Conservation (phyloP, 2,888 invertebrate genomes). For the Octonoba sinensis region DNA sequence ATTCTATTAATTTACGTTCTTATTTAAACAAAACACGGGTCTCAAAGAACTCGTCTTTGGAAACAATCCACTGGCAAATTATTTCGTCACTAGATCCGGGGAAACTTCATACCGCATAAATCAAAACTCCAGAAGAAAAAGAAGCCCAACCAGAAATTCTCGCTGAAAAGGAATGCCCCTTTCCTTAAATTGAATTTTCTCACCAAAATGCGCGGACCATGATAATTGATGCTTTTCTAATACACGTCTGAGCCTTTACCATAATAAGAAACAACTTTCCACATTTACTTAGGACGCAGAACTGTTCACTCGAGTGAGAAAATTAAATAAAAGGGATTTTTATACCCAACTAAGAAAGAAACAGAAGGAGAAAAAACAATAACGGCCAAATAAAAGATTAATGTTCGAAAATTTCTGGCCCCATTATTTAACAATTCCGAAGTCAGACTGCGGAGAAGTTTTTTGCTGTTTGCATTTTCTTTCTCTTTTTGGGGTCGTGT, state of each 20-base stretch:
- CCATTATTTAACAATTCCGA: constrained; percentile 61
- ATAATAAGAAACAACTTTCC: constrained; percentile 1
- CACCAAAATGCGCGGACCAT: constrained; percentile 33
- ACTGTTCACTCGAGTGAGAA: constrained; percentile 41
- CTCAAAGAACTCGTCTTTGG: too few relatives aligned
- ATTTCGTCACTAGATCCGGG: constrained; percentile 8
- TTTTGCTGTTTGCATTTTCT: constrained; percentile 16
- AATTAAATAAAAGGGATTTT: constrained; percentile 62
- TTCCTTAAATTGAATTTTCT: constrained; percentile 55
- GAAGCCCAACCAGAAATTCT: constrained; percentile 12
- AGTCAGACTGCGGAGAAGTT: constrained; percentile 36
- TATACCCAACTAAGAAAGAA: constrained; percentile 27
- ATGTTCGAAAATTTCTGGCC: constrained; percentile 57
- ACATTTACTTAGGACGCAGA: constrained; percentile 12
- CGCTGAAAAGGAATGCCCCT: constrained; percentile 16
- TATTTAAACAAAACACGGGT: too few relatives aligned
- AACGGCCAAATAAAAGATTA: constrained; percentile 61
- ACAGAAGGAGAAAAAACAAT: constrained; percentile 27
- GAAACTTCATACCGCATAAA: constrained; percentile 36
- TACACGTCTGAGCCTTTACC: constrained; percentile 32
- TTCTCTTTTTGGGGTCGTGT: constrained; percentile 23
- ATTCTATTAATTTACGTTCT: too few relatives aligned
- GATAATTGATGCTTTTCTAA: constrained; percentile 64
- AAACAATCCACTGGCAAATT: background rate
- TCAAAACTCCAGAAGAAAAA: constrained; percentile 40